Base-by-base conservation (phyloP, 2,888 invertebrate species). In the Epirrita christyi region DNA sequence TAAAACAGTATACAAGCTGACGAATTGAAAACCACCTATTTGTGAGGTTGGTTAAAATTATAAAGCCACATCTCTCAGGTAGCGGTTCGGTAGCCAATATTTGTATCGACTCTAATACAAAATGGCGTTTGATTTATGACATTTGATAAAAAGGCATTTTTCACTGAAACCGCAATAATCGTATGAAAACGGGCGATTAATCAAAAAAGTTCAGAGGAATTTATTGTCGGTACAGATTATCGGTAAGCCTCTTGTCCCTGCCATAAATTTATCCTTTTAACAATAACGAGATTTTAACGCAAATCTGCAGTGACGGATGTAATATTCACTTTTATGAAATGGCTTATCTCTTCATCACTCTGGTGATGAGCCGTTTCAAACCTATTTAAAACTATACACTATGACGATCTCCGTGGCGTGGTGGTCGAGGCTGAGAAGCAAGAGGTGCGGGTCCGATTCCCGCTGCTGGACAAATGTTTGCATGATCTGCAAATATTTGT, bases 201-300 rank as follows among this genome's bases (percentile, higher is more conserved):
- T 85, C 85, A 83, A 73, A 76, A 76, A 77, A 73, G 80, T 81
- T 64, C 72, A 63, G 71, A 70, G 70, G 71, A 72, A 78, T 84
- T 83, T 82, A 80, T 83, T 78, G 76, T 75, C 63, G 70, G 67
- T 67, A 75, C 77, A 79, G 79, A 81, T 80, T 80, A 81, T 71
- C 73, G 80, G 73, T 81, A 81, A 83, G 75, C 78, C 71, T 61
- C 66, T 66, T 73, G 73, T 73, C 70, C 74, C 67, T 62, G 71
- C 67, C 64, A 79, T 80, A 62, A 66, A 64, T 61, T 56, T 68
- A 67, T 73, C 66, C 71, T 73, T 73, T 68, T 67, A 68, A 72
- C 69, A 68, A 69, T 70, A 63, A 64, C 37, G 41, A 38, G 54
- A 45, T 29, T 42, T 54, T 44, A 37, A 42, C 42, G 55, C 46